Evolutionary conservation across 1,140 invertebrate genomes (phyloP), one percentile per base, ranked within the genome.

Genomic region (Hestina assimilis): DNA sequence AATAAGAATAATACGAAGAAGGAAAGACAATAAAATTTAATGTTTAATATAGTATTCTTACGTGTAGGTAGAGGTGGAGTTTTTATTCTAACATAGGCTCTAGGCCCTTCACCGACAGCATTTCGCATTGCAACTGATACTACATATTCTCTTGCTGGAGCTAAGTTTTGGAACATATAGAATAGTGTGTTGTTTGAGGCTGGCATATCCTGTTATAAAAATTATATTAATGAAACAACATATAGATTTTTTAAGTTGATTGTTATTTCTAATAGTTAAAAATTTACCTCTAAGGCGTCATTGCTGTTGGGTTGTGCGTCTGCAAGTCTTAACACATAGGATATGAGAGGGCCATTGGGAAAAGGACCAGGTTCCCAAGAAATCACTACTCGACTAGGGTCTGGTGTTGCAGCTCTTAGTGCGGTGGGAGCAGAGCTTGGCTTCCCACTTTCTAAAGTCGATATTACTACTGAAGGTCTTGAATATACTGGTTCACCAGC

Each of bases 361-460:
- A 95, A 96, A 7, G 92, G 90, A 8, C 96, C 96, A 3, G 95
- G 93, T 80, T 94, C 92, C 96, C 96, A 98, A 62, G 93, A 94
- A 8, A 98, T 91, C 50, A 94, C 95, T 19, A 98, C 93, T 59
- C 95, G 92, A 57, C 92, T 93, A n/a, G 94, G 92, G 76, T 97
- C 95, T 23, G 96, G 91, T 0, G 95, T 93, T 20, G 94, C 91
- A n/a, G 94, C 91, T 61, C 94, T 92, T 55, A 96, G 91, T 57
- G 93, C 93, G 55, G 90, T 83, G 23, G 95, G 95, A 21, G 92
- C 87, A 3, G 94, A 95, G 33, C 91, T 90, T 4, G 95, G 95
- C 12, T 92, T 87, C 40, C 94, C 95, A 29, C 89, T 90, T 1
- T 94, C 91, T 9, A 93, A 78, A 0, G 96, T 98, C 42, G 92